Percentiles rank a stretch among this genome's conserved stretches.
phyloP scores from a whole-genome alignment of 2,797 vertebrate species.

The Microtus californicus region DNA sequence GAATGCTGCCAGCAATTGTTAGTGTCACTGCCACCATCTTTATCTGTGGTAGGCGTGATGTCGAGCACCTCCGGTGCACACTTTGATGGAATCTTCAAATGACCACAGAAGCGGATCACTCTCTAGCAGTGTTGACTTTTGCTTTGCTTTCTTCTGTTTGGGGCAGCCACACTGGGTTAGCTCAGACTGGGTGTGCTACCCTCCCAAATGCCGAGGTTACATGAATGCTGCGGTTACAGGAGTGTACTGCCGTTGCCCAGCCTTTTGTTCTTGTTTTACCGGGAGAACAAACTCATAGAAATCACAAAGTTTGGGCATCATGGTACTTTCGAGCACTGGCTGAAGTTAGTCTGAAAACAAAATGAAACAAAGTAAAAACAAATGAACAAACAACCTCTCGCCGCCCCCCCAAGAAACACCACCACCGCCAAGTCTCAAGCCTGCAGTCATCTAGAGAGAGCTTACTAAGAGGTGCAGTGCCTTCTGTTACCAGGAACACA shows the following conservation, averaged over 20 bases:
- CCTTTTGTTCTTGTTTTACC: not conserved
- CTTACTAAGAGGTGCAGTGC: not conserved
- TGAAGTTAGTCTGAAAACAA: not conserved
- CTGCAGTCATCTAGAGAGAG: not conserved
- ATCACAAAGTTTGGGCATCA: not conserved
- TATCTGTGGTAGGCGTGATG: not conserved
- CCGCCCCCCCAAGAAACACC: not conserved
- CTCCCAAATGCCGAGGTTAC: not conserved
- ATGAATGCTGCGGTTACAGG: too few species aligned
- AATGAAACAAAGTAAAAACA: not conserved
- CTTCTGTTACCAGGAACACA: not conserved
- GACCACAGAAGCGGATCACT: not conserved
- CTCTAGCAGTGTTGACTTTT: not conserved
- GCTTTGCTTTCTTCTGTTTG: not conserved
- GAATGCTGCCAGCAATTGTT: not conserved
- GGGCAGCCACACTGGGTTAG: not conserved
- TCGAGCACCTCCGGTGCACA: not conserved
- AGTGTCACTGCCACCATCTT: not conserved
- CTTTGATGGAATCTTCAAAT: constrained; percentile 1
- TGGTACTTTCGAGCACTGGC: not conserved
- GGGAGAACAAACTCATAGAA: constrained; percentile 41
- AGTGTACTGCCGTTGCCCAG: rapidly evolving
- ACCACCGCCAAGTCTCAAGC: not conserved
- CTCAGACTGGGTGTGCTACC: not conserved
- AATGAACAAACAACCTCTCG: not conserved